phyloP scores from a whole-genome alignment of 2,797 vertebrate genomes.

The Lateolabrax maculatus region DNA sequence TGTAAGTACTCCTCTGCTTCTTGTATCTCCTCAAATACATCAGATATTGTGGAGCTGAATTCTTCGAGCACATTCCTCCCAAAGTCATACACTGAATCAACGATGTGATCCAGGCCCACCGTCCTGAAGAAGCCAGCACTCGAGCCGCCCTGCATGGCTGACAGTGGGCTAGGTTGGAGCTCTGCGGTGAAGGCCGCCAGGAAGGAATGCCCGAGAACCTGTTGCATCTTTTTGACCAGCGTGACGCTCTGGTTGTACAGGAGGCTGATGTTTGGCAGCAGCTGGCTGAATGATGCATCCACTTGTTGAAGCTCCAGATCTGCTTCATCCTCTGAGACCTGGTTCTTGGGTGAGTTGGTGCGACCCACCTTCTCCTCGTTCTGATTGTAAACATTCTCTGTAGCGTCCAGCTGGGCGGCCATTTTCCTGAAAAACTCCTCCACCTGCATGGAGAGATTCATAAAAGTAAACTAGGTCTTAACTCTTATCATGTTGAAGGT shows the following conservation, averaged over 20 bases:
- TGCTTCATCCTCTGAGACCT: slow-evolving; percentile 41
- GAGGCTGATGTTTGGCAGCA: slow-evolving; percentile 76
- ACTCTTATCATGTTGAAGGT: too few relatives aligned
- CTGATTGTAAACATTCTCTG: slow-evolving; percentile 48
- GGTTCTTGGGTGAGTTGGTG: slow-evolving; percentile 4
- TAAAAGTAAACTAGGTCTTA: too few relatives aligned
- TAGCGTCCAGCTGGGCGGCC: slow-evolving; percentile 78
- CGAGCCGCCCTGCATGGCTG: slow-evolving; percentile 55
- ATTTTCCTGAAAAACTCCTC: slow-evolving; percentile 86
- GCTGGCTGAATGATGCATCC: slow-evolving; percentile 82
- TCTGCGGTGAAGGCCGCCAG: slow-evolving; percentile 81
- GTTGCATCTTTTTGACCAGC: slow-evolving; percentile 84
- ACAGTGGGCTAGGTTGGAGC: slow-evolving; percentile 61
- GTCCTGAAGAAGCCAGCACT: slow-evolving; percentile 53
- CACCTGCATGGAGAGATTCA: slow-evolving; percentile 73
- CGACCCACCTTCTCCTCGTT: slow-evolving; percentile 48
- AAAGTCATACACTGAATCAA: slow-evolving; percentile 84
- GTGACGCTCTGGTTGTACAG: slow-evolving; percentile 83
- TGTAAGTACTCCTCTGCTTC: slow-evolving; percentile 66
- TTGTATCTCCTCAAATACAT: slow-evolving; percentile 75
- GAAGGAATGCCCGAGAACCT: slow-evolving; percentile 85
- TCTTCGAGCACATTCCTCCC: slow-evolving; percentile 83
- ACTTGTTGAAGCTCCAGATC: slow-evolving; percentile 79
- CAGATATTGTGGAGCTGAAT: slow-evolving; percentile 78
- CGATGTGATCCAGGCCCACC: slow-evolving; percentile 74